A percentile compares a stretch with the other conserved stretches of the same genome.
phyloP scores from a whole-genome alignment of 2,797 vertebrate species.

The Parauchenoglanis punctatus region DNA sequence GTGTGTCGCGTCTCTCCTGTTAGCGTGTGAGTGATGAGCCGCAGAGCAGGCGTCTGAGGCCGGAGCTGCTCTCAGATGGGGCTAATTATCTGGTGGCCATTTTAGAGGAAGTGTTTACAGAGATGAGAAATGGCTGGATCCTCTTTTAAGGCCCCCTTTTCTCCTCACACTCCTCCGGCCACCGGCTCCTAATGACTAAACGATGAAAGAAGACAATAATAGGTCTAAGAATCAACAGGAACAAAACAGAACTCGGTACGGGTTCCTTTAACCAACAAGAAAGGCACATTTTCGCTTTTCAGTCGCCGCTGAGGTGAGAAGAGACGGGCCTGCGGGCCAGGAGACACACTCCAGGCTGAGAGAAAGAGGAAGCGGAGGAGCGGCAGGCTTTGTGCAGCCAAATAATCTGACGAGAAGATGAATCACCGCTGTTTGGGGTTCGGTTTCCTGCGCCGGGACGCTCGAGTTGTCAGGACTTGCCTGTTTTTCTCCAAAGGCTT shows the following conservation, averaged over 20 bases:
- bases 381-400: conserved; percentile 72
- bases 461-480: conserved; percentile 82
- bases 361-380: conserved; percentile 66
- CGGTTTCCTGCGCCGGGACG: conserved; percentile 82
- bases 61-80: conserved; percentile 68
- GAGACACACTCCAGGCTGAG: conserved; percentile 76
- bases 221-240: conserved; percentile 42
- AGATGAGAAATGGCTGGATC: conserved; percentile 50
- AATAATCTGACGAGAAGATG: conserved; percentile 81
- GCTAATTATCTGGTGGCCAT: conserved; percentile 61
- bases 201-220: conserved; percentile 63
- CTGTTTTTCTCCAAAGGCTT: conserved; percentile 72
- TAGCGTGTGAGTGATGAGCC: conserved; percentile 67
- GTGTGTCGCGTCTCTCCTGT: conserved; percentile 73
- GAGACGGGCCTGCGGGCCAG: conserved; percentile 77
- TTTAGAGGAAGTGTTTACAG: conserved; percentile 59
- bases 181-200: conserved; percentile 69
- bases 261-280: background rate
- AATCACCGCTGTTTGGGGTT: conserved; percentile 84
- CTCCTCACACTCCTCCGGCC: conserved; percentile 25
- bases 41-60: conserved; percentile 61
- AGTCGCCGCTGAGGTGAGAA: conserved; percentile 75
- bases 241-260: conserved; percentile 14
- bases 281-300: conserved; percentile 74
- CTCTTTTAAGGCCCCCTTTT: conserved; percentile 50